A percentile compares a stretch with the other conserved stretches of the same genome.
phyloP scores from a whole-genome alignment of 2,113 vertebrate species.

The Saccopteryx leptura region DNA sequence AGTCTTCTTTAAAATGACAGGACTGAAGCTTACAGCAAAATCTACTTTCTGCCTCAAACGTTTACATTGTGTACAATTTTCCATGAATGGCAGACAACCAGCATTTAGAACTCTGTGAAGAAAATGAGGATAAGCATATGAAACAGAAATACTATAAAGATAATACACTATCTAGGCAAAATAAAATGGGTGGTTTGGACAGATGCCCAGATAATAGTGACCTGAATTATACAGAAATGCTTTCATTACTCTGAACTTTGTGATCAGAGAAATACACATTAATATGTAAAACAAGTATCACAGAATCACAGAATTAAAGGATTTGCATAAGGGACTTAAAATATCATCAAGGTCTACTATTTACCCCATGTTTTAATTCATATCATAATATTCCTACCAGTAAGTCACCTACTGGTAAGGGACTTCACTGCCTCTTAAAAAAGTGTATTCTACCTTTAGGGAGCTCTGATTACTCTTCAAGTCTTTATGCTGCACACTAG shows the following conservation, averaged over 20 bases:
- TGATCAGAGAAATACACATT: neutral
- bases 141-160: neutral
- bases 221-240: neutral
- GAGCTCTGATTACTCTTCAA: neutral
- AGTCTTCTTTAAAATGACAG: conserved; percentile 40
- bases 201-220: neutral
- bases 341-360: neutral
- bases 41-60: conserved; percentile 50
- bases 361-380: neutral
- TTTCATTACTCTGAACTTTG: conserved; percentile 27
- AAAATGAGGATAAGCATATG: neutral
- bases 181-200: neutral
- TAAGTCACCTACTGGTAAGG: neutral
- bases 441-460: neutral
- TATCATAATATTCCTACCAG: neutral
- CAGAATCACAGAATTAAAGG: neutral
- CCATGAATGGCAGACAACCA: neutral
- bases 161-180: neutral
- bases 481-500: neutral
- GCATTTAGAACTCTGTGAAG: neutral
- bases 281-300: conserved; percentile 17
- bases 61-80: neutral
- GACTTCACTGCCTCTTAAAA: neutral
- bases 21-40: neutral
- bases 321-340: neutral